Conservation (phyloP, 64 coral and sea anemone genomes). For the Actinia tenebrosa region DNA sequence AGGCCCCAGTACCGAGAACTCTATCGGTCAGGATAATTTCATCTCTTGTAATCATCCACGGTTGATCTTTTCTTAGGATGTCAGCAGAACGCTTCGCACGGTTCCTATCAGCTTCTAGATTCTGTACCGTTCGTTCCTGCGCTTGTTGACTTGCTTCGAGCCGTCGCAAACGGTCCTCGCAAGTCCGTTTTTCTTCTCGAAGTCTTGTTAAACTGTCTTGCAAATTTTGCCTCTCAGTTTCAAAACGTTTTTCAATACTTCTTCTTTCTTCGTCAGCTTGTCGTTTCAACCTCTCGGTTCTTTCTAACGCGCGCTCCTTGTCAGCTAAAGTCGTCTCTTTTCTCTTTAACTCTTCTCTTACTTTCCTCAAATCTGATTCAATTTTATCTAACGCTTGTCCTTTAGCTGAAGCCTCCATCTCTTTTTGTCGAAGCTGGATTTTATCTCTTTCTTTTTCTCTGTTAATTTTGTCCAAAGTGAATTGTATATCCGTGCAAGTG, state of each 20-base stretch:
- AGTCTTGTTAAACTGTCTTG: conserved; percentile 34
- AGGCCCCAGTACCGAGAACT: conserved; percentile 75
- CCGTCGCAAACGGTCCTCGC: conserved; percentile 37
- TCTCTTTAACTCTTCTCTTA: conserved; percentile 36
- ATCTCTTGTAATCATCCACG: conserved; percentile 63
- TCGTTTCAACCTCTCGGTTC: conserved; percentile 27
- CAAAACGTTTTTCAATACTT: conserved; percentile 24
- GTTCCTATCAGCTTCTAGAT: conserved; percentile 56
- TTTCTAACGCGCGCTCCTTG: conserved; percentile 45
- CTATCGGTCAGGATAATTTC: conserved; percentile 63
- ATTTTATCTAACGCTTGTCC: conserved; percentile 9
- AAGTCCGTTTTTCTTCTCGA: conserved; percentile 40
- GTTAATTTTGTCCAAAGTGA: conserved; percentile 43
- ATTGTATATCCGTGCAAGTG: conserved; percentile 32
- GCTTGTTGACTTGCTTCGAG: conserved; percentile 29
- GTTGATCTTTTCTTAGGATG: conserved; percentile 59
- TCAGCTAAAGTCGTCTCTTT: conserved; percentile 44
- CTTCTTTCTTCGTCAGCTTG: neutral
- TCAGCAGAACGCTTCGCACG: conserved; percentile 42
- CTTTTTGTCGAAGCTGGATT: conserved; percentile 28
- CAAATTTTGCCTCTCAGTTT: conserved; percentile 16
- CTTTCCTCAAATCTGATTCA: conserved; percentile 27
- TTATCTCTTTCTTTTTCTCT: conserved; percentile 47
- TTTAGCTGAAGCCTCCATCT: conserved; percentile 39
- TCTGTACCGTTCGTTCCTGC: conserved; percentile 43